Conservation (phyloP, 2,113 vertebrate species). For the Furnarius figulus region DNA sequence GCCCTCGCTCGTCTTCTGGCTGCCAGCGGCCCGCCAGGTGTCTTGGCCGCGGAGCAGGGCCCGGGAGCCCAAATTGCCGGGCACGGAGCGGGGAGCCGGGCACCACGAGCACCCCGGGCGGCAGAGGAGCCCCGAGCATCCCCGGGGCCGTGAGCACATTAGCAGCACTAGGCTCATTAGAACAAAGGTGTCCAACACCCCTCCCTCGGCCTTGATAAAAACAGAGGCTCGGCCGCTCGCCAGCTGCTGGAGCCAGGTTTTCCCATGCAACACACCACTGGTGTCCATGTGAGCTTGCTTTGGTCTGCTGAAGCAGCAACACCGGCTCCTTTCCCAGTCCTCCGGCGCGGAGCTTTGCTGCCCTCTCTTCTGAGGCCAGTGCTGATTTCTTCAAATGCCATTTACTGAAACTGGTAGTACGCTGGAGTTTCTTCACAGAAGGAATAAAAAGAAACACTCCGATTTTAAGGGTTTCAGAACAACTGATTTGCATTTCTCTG, state of each 20-base stretch:
- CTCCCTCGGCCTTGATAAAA: not conserved
- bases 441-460: not conserved
- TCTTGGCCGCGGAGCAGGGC: not conserved
- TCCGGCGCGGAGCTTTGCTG: not conserved
- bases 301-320: not conserved
- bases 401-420: not conserved
- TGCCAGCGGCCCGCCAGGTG: not conserved
- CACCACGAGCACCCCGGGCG: not conserved
- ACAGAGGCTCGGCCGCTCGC: not conserved
- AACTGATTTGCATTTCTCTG: not conserved
- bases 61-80: not conserved
- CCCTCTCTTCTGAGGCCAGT: not conserved
- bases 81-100: not conserved
- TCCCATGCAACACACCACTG: accelerated
- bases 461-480: not conserved
- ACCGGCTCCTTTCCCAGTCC: not conserved
- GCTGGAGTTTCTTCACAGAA: not conserved
- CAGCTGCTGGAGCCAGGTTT: not conserved
- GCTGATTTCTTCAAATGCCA: not conserved
- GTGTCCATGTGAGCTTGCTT: not conserved
- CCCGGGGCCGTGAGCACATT: accelerated
- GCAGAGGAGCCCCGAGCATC: not conserved
- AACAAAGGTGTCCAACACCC: not conserved
- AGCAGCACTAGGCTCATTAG: not conserved
- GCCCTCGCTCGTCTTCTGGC: not conserved